Evolutionary conservation across 2,888 invertebrate genomes (phyloP), one percentile per base, ranked within the genome.

Genomic region (Pseudococcus viburni): DNA sequence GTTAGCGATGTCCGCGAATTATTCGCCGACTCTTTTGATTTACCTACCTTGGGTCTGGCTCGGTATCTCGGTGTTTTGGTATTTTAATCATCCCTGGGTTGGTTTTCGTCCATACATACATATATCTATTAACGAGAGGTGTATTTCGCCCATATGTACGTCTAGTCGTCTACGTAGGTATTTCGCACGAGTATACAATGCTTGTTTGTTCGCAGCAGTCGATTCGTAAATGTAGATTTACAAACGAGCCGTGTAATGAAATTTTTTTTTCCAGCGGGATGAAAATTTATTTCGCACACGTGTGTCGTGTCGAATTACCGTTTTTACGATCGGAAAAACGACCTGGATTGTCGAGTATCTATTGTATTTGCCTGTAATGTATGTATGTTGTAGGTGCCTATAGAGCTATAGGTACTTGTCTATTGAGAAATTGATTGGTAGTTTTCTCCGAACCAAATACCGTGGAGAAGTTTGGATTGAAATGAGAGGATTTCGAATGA

Each of bases 1-100:
- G 39, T 33, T 77, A 77, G 39, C 22, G 15, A 33, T 39, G 77
- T 77, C 77, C 77, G 77, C 39, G 33, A 77, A 77, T 77, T 39
- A 39, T 77, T 77, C 11, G 9, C 26, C 26, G 15, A 39, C 77
- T 39, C 33, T 39, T 77, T 77, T 77, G 64, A 64, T 64, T 64
- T 64, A 64, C 22, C 64, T 33, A 33, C 26, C 26, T 33, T 64
- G 64, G 51, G 15, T 51, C 26, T 33, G 26, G 26, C 15, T 51
- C 17, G 51, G 51, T 51, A 11, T 51, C 51, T 51, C 51, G 51
- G 17, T 51, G 51, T 51, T 64, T 64, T 64, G 64, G 22, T 64
- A 64, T 64, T 64, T 64, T 22, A 64, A 64, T 64, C 64, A 22
- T 22, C 22, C 51, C 26, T 33, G 26, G 26, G 26, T 33, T 33